Evolutionary conservation across 2,888 invertebrate species (phyloP), one percentile per base, ranked within the genome.

Genomic region (Lycaena phlaeas): DNA sequence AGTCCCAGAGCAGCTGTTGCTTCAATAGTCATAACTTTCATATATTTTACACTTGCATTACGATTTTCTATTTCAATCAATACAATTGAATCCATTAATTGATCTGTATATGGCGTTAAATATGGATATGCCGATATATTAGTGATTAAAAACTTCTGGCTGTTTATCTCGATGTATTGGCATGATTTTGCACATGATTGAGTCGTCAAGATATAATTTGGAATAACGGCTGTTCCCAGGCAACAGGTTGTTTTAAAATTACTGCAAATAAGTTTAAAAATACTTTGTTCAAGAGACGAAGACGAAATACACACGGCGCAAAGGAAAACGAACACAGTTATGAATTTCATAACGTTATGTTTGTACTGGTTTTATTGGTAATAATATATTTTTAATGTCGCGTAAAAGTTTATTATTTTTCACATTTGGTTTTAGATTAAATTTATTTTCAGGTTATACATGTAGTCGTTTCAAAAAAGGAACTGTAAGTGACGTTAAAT

Each of bases 141-240:
- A 4, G 26, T 38, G 17, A 48, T 43, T 2, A 10, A 3, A 3
- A 44, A 7, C 17, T 11, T 26, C 9, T 25, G 31, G 14, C 27
- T 27, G 9, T 41, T 14, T 4, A 39, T 42, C 14, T 48, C 37
- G 4, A 66, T 48, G 5, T 37, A 52, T 29, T 59, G 44, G 51
- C 74, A 75, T 2, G 52, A 52, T 43, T 53, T 39, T n/a, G 71
- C 70, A 43, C 77, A 76, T 41, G 46, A 55, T 2, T 59, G 52
- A 1, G 70, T 68, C 6, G 74, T 68, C 28, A 75, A 34, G 4
- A 65, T 52, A 25, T 64, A 49, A 31, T 60, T 57, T 1, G 59
- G 53, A 18, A 54, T 50, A 41, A 76, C 53, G 14, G 59, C 50
- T 9, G 64, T 64, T 4, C 71, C 76, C 12, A 68, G 38, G 41